Evolutionary conservation across 2,888 invertebrate species (phyloP), one percentile per base, ranked within the genome.

Genomic region (Drosophila niveifrons): DNA sequence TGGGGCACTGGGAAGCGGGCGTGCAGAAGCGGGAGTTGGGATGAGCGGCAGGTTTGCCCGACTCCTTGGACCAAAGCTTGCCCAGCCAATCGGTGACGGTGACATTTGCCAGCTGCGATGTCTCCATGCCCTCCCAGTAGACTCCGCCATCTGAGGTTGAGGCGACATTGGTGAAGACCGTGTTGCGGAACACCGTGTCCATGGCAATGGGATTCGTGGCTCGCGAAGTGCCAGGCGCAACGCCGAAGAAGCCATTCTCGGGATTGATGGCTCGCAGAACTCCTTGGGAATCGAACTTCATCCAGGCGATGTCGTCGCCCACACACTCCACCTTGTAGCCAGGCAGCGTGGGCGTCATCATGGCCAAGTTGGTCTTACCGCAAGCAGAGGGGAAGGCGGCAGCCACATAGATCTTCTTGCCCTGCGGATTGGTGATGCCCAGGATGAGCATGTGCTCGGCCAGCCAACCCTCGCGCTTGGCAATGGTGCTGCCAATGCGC

Each of bases 401-500:
- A 0, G 97, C 98, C 66, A 99, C 96, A 93, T 98, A 99, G 50
- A 96, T 95, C 92, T 98, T 98, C 77, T 95, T 95, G 0, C 98
- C 98, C 89, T 96, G 93, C 0, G 97, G 97, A 92, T 97, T 97
- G 0, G 99, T 99, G 69, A 99, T 95, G 50, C 99, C 98, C 78
- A 99, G 94, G 90, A 99, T 99, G 93, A 99, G 94, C 99, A 99
- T 99, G 90, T 99, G 99, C 91, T 99, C 99, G 1, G 99, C 99
- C 41, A 99, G 94, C 99, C 99, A 99, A 3, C 99, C 99, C 92
- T 99, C 99, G 11, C 96, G 94, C 75, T 95, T 95, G 2, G 98
- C 99, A 82, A 99, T 96, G 11, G 97, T 98, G 1, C 98, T 98
- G 0, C 99, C 99, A 67, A 99, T 96, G 69, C 99, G 95, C 1